A percentile compares a stretch with the other conserved stretches of the same genome.
These are phyloP conservation scores for Psammodynastes pulverulentus DNA, from an alignment of 2,113 vertebrate species.

Conservation along the genomic window DNA sequence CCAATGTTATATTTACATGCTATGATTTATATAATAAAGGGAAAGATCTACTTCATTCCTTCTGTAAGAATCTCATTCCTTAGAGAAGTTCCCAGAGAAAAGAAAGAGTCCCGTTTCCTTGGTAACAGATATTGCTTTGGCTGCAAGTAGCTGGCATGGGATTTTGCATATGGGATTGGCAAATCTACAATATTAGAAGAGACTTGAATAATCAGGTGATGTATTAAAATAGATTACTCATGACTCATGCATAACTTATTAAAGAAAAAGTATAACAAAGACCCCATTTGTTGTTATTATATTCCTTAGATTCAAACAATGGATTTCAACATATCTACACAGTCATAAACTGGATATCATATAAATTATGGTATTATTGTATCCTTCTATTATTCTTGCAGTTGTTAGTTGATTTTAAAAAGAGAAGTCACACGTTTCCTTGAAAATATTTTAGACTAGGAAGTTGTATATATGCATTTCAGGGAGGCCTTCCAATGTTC, in stretches of 20 bases:
- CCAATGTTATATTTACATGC: neutral
- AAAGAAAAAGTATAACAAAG: conserved; percentile 24
- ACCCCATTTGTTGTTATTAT: neutral
- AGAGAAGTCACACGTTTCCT: neutral
- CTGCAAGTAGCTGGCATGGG: conserved; percentile 47
- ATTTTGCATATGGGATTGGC: conserved; percentile 33
- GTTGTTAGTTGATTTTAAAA: neutral
- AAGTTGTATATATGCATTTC: neutral
- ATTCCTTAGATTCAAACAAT: neutral
- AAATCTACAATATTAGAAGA: conserved; percentile 44
- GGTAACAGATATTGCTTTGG: conserved; percentile 58
- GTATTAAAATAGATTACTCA: conserved; percentile 51
- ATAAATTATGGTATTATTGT: neutral
- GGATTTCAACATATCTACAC: neutral
- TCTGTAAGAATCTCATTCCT: conserved; percentile 39
- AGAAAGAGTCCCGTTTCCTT: conserved; percentile 44
- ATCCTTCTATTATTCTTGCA: neutral
- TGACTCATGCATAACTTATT: conserved; percentile 18
- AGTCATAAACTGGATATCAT: neutral
- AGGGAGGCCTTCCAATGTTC: neutral
- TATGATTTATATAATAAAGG: conserved; percentile 32
- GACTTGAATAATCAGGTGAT: conserved; percentile 47
- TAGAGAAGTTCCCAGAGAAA: conserved; percentile 46
- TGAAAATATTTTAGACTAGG: neutral
- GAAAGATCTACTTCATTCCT: conserved; percentile 32